A percentile compares a stretch with the other conserved stretches of the same genome.
phyloP scores from a whole-genome alignment of 2,113 vertebrate species.

The Dicrurus megarhynchus region DNA sequence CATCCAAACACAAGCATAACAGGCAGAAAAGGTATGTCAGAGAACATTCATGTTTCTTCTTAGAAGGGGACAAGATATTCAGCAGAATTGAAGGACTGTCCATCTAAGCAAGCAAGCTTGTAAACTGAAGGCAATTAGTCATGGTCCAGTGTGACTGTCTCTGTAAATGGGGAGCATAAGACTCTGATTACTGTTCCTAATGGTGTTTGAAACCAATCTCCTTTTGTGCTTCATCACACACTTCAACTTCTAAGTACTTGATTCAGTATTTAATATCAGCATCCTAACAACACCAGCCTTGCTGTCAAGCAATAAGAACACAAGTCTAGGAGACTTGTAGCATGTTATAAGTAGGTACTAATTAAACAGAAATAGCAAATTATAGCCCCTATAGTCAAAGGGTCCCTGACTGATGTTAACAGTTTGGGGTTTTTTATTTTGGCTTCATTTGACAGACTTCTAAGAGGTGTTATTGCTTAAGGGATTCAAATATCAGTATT shows the following conservation, averaged over 20 bases:
- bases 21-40: not conserved
- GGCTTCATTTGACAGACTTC: not conserved
- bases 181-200: not conserved
- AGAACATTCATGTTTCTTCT: not conserved
- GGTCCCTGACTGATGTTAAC: not conserved
- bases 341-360: not conserved
- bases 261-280: not conserved
- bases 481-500: not conserved
- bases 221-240: not conserved
- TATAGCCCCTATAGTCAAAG: not conserved
- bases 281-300: not conserved
- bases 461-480: not conserved
- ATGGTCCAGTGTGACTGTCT: not conserved
- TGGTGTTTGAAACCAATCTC: not conserved
- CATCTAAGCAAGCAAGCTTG: not conserved
- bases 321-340: not conserved
- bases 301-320: not conserved
- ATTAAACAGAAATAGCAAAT: not conserved
- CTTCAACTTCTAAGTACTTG: not conserved
- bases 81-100: not conserved
- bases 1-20: not conserved
- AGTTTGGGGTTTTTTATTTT: not conserved
- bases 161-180: not conserved
- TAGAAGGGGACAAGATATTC: not conserved
- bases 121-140: not conserved